Base-by-base conservation (phyloP, 2,797 vertebrate genomes). In the Lepus oiostolus region DNA sequence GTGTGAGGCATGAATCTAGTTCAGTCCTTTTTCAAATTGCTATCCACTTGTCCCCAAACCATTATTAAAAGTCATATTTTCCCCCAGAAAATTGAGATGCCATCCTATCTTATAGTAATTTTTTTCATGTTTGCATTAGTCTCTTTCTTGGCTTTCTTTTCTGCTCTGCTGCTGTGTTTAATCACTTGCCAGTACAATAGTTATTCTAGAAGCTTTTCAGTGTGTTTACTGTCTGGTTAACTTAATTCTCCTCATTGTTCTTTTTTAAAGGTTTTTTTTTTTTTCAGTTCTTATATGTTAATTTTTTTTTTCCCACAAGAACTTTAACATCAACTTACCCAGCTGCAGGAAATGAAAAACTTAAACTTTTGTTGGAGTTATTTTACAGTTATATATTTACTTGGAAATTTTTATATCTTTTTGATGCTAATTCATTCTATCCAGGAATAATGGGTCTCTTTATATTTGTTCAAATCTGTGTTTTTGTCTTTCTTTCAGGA, bases 381-480 rank as follows among this genome's bases (percentile, higher is more conserved):
- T 13, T 54, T 81, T 90, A 76, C 47, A 87, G 74, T 92, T 94
- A 47, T 90, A 14, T 89, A 81, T 85, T 95, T 50, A 58, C 52
- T 84, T 67, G 58, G 77, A 76, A 26, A 87, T 90, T 77, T 95
- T 84, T 30, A 82, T 70, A 30, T 63, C 76, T 95, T 93, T 93
- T 77, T 89, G 60, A 88, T 93, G 75, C 28, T 91, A 71, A 86
- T 4, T 92, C 67, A 86, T 89, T 19, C 21, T 79, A 30, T 79
- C 32, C 24, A 92, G 63, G 54, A 89, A 63, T 32, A 89, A 87
- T 65, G 30, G 52, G 76, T 88, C 35, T 86, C 13, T 85, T 72
- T 81, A 8, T 88, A 65, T 77, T 88, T 83, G 74, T 93, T 87
- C 32, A 93, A 89, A 70, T 80, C 28, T 80, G 35, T 90, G 13